Conservation (phyloP, 1,140 invertebrate genomes). For the Ceratitis capitata region DNA sequence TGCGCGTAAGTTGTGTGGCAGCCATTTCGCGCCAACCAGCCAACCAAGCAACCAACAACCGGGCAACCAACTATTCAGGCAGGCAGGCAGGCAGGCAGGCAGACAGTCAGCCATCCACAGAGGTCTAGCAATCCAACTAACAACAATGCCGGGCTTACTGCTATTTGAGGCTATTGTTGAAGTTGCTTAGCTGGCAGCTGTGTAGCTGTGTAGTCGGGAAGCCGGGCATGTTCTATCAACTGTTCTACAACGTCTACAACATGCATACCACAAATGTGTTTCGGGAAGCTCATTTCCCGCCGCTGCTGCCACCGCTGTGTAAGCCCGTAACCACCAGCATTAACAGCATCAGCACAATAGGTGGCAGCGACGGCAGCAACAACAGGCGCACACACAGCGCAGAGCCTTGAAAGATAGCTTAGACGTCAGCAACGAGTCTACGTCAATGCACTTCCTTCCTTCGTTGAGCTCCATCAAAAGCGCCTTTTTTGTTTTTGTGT, state of each 20-base stretch:
- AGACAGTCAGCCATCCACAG: neutral
- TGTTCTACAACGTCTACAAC: slow-evolving; percentile 35
- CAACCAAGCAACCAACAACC: too few species aligned
- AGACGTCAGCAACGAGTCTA: neutral
- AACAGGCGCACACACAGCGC: neutral
- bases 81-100: neutral
- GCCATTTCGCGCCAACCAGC: slow-evolving; percentile 21
- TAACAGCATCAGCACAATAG: neutral
- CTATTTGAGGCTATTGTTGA: neutral
- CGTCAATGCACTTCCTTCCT: neutral
- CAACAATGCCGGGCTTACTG: neutral
- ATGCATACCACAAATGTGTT: slow-evolving; percentile 32
- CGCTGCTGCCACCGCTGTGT: neutral
- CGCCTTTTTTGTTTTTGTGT: slow-evolving; percentile 1
- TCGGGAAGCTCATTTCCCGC: slow-evolving; percentile 33
- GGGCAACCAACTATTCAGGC: too few species aligned
- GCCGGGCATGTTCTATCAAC: slow-evolving; percentile 37
- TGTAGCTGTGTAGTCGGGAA: neutral
- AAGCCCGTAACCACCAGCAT: neutral
- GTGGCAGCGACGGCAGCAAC: neutral
- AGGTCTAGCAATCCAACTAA: neutral
- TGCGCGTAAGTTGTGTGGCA: slow-evolving; percentile 28
- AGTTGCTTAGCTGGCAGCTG: neutral
- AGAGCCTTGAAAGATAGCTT: too few species aligned
- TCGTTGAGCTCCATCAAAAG: neutral